Percentiles rank a stretch among this genome's conserved stretches.
These are phyloP conservation scores for Yponomeuta cagnagella DNA, from an alignment of 2,888 invertebrate species.

Conservation along the genomic window DNA sequence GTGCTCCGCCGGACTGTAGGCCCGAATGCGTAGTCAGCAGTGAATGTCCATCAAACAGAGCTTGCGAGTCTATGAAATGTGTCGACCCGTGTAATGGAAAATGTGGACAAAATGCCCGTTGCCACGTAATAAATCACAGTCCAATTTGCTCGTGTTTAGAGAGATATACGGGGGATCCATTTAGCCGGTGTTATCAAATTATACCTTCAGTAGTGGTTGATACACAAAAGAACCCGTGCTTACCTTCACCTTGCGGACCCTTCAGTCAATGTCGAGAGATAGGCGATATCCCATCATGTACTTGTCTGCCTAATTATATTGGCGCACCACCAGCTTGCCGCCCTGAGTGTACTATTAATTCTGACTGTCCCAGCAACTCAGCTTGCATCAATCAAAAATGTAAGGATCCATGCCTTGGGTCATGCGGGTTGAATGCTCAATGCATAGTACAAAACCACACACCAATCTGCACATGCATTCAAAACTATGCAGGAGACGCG, in stretches of 20 bases:
- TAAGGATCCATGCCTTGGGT: constrained; percentile 87
- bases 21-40: constrained; percentile 84
- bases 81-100: constrained; percentile 82
- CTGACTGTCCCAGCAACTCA: constrained; percentile 83
- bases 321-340: constrained; percentile 83
- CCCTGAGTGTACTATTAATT: constrained; percentile 82
- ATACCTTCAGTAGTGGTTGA: constrained; percentile 34
- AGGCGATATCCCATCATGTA: constrained; percentile 78
- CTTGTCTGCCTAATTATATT: constrained; percentile 78
- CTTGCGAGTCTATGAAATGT: constrained; percentile 82
- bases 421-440: constrained; percentile 80
- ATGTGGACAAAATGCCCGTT: constrained; percentile 83
- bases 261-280: constrained; percentile 79
- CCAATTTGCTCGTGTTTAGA: constrained; percentile 81
- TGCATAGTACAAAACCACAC: constrained; percentile 82
- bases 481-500: constrained; percentile 84
- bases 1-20: constrained; percentile 81
- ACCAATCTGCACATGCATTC: constrained; percentile 83
- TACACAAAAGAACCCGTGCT: constrained; percentile 69
- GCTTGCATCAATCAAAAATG: constrained; percentile 88
- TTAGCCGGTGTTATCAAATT: constrained; percentile 73
- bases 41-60: constrained; percentile 80
- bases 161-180: constrained; percentile 80
- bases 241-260: constrained; percentile 80
- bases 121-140: constrained; percentile 82